Conservation (phyloP, 2,113 vertebrate genomes). For the Cervus canadensis region DNA sequence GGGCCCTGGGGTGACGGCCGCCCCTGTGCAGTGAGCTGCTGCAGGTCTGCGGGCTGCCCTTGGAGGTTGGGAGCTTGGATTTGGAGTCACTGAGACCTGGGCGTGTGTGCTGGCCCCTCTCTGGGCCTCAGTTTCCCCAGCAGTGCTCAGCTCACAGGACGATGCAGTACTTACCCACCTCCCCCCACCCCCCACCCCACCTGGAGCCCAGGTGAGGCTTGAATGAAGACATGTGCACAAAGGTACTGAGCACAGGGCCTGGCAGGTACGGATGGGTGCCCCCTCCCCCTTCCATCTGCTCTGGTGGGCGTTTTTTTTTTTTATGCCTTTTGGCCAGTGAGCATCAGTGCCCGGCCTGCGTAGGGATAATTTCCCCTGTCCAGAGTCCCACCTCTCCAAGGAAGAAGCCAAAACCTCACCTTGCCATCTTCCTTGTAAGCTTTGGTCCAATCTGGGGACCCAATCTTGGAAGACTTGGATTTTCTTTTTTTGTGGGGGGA, state of each 20-base stretch:
- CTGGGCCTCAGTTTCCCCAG: background rate
- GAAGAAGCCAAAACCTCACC: background rate
- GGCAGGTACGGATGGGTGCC: background rate
- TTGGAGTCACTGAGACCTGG: background rate
- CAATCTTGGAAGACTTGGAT: background rate
- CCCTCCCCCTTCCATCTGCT: background rate
- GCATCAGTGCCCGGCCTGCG: background rate
- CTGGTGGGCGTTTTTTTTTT: background rate
- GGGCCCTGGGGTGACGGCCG: background rate
- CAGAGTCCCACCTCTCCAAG: rapidly evolving
- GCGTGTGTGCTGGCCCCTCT: background rate
- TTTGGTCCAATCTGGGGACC: background rate
- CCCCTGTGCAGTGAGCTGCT: background rate
- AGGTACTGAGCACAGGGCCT: too few species aligned
- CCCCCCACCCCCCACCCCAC: too few species aligned
- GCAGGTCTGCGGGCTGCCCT: background rate
- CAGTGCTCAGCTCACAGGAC: background rate
- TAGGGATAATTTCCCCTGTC: background rate
- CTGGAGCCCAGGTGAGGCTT: too few species aligned
- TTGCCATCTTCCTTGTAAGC: background rate
- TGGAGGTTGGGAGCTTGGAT: background rate
- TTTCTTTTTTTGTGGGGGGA: background rate
- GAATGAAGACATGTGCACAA: too few species aligned
- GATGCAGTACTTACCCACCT: background rate
- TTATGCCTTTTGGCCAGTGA: background rate